Percentiles rank a stretch among this genome's conserved stretches.
Evolutionary conservation across 2,113 vertebrate species (phyloP).

Genomic region (Symphodus melops): DNA sequence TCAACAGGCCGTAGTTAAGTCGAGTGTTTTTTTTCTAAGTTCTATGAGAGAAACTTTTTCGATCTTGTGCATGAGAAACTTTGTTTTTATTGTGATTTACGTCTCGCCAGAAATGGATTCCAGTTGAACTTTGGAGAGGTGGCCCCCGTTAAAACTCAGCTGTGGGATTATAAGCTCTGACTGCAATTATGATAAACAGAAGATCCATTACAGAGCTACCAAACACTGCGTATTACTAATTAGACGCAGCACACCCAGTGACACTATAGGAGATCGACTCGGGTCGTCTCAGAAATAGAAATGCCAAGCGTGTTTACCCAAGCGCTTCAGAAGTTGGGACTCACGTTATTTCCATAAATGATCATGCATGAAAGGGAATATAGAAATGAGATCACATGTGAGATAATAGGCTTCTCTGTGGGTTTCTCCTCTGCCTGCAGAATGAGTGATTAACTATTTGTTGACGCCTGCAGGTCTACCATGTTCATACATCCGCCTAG

Average conservation of each 20-base stretch:
- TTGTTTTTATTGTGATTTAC: constrained; percentile 5
- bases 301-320: not conserved
- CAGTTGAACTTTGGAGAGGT: not conserved
- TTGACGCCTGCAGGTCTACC: constrained; percentile 64
- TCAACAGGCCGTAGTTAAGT: too few species aligned
- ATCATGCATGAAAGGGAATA: constrained; percentile 1
- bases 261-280: constrained; percentile 18
- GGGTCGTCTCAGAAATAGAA: constrained; percentile 12
- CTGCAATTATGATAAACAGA: constrained; percentile 75
- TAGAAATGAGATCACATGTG: constrained; percentile 19
- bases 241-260: constrained; percentile 44
- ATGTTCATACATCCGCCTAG: constrained; percentile 60
- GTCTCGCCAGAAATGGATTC: not conserved
- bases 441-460: constrained; percentile 69
- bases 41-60: not conserved
- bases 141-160: constrained; percentile 46
- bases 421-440: constrained; percentile 38
- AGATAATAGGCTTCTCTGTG: constrained; percentile 56
- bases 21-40: not conserved
- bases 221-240: constrained; percentile 54
- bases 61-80: constrained; percentile 1
- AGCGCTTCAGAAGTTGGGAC: not conserved
- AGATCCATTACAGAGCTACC: constrained; percentile 63
- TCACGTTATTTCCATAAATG: constrained; percentile 28
- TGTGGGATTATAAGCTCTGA: constrained; percentile 62